Conservation (phyloP, 2,113 vertebrate species). For the Dipodomys ordii region DNA sequence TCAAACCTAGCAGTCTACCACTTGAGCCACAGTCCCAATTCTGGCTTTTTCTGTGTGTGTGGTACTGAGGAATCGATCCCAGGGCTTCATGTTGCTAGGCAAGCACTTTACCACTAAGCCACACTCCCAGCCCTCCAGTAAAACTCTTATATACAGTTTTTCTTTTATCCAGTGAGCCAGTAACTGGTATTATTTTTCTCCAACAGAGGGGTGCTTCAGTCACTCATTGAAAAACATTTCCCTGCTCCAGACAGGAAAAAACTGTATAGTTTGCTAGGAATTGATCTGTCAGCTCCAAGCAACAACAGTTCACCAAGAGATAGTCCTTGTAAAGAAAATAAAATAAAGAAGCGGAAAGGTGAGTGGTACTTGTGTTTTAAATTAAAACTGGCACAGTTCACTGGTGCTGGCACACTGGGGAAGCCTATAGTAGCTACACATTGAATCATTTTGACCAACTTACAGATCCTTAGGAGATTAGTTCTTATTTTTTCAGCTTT, state of each 20-base stretch:
- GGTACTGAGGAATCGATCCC: too few species aligned
- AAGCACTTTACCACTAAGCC: too few species aligned
- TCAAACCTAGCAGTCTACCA: too few species aligned
- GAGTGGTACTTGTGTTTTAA: not conserved
- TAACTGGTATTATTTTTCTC: conserved; percentile 41
- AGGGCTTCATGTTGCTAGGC: too few species aligned
- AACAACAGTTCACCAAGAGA: conserved; percentile 93
- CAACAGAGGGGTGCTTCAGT: conserved; percentile 96
- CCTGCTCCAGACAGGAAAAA: conserved; percentile 98
- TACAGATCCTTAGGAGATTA: not conserved
- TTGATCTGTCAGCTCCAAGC: conserved; percentile 94
- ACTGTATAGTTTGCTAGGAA: conserved; percentile 96
- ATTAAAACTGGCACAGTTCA: not conserved
- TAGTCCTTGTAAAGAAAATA: conserved; percentile 90
- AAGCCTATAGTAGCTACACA: not conserved
- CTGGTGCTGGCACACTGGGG: not conserved
- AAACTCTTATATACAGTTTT: too few species aligned
- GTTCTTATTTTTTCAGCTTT: not conserved
- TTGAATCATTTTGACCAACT: not conserved
- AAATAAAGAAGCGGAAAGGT: conserved; percentile 98
- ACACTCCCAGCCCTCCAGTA: too few species aligned
- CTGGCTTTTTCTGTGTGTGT: too few species aligned
- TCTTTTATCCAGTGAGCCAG: not conserved
- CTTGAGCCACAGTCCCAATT: too few species aligned
- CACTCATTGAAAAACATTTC: conserved; percentile 98